phyloP scores from a whole-genome alignment of 92 coral and sea anemone genomes.

The Ricordea florida region DNA sequence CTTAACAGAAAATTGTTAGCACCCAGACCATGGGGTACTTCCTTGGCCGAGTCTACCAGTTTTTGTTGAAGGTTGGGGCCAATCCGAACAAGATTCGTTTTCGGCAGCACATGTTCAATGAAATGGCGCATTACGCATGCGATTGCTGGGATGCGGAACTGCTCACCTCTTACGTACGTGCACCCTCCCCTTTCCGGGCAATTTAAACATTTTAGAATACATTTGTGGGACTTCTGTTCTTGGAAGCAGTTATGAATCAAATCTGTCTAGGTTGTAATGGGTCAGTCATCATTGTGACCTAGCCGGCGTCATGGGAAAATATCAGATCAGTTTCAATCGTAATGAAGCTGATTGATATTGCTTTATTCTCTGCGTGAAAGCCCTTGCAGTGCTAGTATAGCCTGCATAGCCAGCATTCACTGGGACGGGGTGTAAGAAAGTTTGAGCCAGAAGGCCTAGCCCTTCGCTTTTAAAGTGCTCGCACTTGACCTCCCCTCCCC shows the following conservation, averaged over 20 bases:
- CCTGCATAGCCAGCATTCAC: too few species aligned
- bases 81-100: slow-evolving; percentile 84
- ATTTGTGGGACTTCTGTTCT: too few species aligned
- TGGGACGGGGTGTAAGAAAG: too few species aligned
- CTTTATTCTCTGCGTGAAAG: too few species aligned
- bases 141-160: slow-evolving; percentile 99
- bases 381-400: too few species aligned
- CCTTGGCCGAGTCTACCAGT: slow-evolving; percentile 93
- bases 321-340: too few species aligned
- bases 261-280: background rate
- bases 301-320: too few species aligned
- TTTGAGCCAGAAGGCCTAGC: too few species aligned
- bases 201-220: too few species aligned
- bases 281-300: background rate
- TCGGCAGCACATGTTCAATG: slow-evolving; percentile 97
- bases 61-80: slow-evolving; percentile 84
- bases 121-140: slow-evolving; percentile 99
- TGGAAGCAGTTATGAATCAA: background rate
- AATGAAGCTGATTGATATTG: too few species aligned
- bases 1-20: slow-evolving; percentile 77
- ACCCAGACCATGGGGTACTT: slow-evolving; percentile 94
- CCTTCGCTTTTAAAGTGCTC: too few species aligned
- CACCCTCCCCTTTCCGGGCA: background rate
- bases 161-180: slow-evolving; percentile 89
- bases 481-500: too few species aligned